Conservation (phyloP, 1,140 invertebrate species). For the roundworm (Caenorhabditis elegans) region DNA sequence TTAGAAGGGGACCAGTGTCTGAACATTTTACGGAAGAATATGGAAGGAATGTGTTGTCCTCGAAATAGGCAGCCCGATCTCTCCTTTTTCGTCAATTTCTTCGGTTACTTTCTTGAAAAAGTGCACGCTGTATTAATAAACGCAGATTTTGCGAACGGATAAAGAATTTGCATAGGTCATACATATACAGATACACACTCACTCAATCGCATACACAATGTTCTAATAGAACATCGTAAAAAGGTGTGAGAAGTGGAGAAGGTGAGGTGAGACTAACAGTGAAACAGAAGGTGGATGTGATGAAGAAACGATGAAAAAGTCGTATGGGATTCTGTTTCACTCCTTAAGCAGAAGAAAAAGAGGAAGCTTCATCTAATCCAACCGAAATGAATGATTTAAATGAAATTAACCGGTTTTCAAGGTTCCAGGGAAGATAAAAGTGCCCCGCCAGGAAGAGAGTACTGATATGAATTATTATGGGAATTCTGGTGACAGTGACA, state of each 20-base stretch:
- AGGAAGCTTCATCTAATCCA: neutral
- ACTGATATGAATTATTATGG: conserved; percentile 4
- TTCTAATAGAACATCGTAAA: neutral
- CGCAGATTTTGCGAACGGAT: conserved; percentile 9
- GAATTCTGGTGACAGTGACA: neutral
- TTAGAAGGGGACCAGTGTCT: neutral
- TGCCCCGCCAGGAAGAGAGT: neutral
- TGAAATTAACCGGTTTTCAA: neutral
- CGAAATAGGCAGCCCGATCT: neutral
- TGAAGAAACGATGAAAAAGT: neutral
- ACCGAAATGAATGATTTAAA: conserved; percentile 22
- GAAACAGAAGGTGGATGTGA: neutral
- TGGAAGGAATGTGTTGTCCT: neutral
- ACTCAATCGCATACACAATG: neutral
- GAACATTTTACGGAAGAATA: neutral
- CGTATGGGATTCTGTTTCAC: conserved; percentile 24
- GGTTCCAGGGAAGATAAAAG: neutral
- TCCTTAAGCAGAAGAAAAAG: neutral
- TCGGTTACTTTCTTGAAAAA: neutral
- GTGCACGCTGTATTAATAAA: conserved; percentile 9
- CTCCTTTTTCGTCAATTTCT: neutral
- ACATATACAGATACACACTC: neutral
- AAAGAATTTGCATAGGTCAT: conserved; percentile 28
- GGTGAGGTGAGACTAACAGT: neutral
- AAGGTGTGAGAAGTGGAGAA: neutral